Base-by-base conservation (phyloP, 2,888 invertebrate genomes). In the Orchesellides sinensis region DNA sequence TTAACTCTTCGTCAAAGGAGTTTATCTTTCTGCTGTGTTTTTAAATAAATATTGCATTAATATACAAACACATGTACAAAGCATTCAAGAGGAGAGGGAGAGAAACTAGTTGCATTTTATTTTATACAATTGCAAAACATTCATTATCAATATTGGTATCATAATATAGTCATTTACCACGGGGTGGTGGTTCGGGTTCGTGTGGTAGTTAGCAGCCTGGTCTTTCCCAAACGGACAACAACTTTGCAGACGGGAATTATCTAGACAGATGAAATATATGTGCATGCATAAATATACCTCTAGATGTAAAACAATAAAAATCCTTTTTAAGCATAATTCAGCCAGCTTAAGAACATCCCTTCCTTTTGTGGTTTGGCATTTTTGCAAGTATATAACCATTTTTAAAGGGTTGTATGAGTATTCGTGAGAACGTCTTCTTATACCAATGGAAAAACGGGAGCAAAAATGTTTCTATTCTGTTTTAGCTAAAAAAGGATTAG, bases 141-240 rank as follows among this genome's bases (percentile, higher is more conserved):
- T 17, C n/a, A 32, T 35, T 25, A 45, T 66, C 40, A 40, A 32
- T 4, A 40, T 40, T 29, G 23, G 14, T 23, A 45, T 12, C 29
- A 35, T 79, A 79, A 79, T 79, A 79, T 69, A 79, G 78, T 69
- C 69, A 70, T 77, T 77, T 78, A 69, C 49, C 23, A 29, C 61
- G 59, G 59, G 12, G 59, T 59, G 59, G 59, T 29, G 29, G 63
- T 35, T 25, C 12, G 32, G 17, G 19, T 3, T 27, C 3, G 27
- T 61, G 45, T 45, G 54, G 66, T 75, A 45, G 63, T 74, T 70
- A 74, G 74, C 25, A 74, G 74, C 65, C 74, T 17, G 65, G 65
- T 74, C 65, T 74, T 74, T 74, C 74, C 74, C 40, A 52, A 65
- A 65, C 40, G 40, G 65, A 52, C 47, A 45, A 75, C 52, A 27